Conservation (phyloP, 2,888 invertebrate genomes). For the Callimorpha dominula region DNA sequence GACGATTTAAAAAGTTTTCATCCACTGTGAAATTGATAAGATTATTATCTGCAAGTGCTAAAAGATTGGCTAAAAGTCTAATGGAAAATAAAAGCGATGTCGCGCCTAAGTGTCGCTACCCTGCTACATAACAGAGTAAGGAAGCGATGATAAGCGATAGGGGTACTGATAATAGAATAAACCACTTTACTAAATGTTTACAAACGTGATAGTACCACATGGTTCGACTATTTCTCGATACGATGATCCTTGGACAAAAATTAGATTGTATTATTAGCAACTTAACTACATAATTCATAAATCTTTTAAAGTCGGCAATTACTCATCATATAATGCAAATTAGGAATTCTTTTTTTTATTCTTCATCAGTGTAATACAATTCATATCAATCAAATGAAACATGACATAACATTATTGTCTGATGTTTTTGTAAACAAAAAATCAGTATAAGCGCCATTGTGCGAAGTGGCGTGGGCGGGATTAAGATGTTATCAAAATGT, state of each 20-base stretch:
- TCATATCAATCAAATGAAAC: slow-evolving; percentile 75
- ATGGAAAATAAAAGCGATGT: no score
- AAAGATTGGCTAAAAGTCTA: no score
- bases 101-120: no score
- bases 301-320: slow-evolving; percentile 48
- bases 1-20: no score
- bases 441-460: slow-evolving; percentile 64
- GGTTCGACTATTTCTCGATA: no score
- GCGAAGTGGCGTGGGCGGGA: slow-evolving; percentile 69
- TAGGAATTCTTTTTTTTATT: slow-evolving; percentile 46
- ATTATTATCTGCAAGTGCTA: no score
- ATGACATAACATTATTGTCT: slow-evolving; percentile 81
- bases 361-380: slow-evolving; percentile 59
- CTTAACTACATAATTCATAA: slow-evolving; percentile 34
- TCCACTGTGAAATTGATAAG: no score
- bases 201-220: no score
- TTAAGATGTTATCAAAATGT: slow-evolving; percentile 78
- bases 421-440: slow-evolving; percentile 66
- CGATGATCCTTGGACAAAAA: not conserved
- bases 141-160: no score
- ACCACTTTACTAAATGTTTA: no score
- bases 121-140: no score
- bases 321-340: slow-evolving; percentile 55
- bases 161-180: no score
- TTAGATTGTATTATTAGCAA: not conserved